Evolutionary conservation across 2,888 invertebrate species (phyloP), one percentile per base, ranked within the genome.

Genomic region (Troides aeacus): DNA sequence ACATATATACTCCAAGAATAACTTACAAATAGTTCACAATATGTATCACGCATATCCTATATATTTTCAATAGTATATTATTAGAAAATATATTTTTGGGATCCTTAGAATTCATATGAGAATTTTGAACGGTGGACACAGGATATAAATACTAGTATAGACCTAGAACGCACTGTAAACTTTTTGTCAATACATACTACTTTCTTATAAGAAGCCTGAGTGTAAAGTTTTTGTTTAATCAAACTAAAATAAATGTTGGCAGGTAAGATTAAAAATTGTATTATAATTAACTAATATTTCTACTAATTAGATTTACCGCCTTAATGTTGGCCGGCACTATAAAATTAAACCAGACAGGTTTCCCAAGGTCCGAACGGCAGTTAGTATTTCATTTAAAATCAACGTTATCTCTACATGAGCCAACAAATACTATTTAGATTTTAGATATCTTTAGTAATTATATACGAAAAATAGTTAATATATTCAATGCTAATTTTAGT

Each of bases 341-440:
- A 66, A 66, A 66, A 66, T 66, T 66, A 39, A 70, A 66, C 66
- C 66, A 59, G 66, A 63, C 66, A 64, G 70, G 66, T 70, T 66
- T 64, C 21, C 60, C 70, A 70, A 70, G 70, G 70, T 70, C 60
- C 60, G 6, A 66, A 42, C n/a, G 70, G 63, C 46, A 62, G 70
- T 70, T 70, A 70, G 66, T 42, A 42, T 70, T 63, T 58, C n/a
- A 62, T 69, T 58, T 70, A 42, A 66, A 70, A 60, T 53, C 53
- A 63, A 15, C 53, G 24, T 39, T 63, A 66, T 24, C 57, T 39
- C 62, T 50, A 39, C 53, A 36, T 57, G 39, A 30, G 60, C 23
- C 53, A 53, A 59, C 58, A 30, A n/a, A 69, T 68, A 61, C 4
- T 53, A 56, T 36, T 61, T n/a, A 66, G 61, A 57, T 62, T 62